Evolutionary conservation across 2,797 vertebrate species (phyloP), one percentile per base, ranked within the genome.

Genomic region (Martes flavigula): DNA sequence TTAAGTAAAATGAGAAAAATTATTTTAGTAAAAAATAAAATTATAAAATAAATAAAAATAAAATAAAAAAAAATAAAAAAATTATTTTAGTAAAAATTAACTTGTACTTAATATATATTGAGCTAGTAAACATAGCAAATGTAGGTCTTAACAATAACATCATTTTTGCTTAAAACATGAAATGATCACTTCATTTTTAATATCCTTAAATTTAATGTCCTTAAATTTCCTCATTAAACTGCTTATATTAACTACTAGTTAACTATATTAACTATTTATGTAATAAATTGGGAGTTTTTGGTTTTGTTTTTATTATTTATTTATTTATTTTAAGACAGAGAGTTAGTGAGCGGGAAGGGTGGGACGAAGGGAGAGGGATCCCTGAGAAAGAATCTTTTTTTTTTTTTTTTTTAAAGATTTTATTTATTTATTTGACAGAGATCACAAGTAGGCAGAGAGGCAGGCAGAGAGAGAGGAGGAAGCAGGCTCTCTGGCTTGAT

Each of bases 1-100:
- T 96, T 94, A 97, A 77, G 82, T 96, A 96, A 82, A 91, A 81
- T 96, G 91, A 96, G 78, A 92, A 92, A 96, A 96, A 23, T 91
- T 95, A 86, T 77, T 97, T 94, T 46, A 91, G 72, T 92, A 91
- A 89, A 96, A 92, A 86, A n/a, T n/a, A n/a, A n/a, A n/a, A n/a
- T n/a, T n/a, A n/a, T n/a, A n/a, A n/a, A n/a, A n/a, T n/a, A n/a
- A n/a, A n/a, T n/a, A n/a, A n/a, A n/a, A n/a, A n/a, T n/a, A n/a
- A n/a, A n/a, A n/a, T n/a, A n/a, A n/a, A n/a, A n/a, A n/a, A n/a
- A n/a, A n/a, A n/a, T n/a, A n/a, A n/a, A 92, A 92, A 96, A 96
- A 23, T 91, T 95, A 86, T 77, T 97, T 94, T 46, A 91, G 72
- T 92, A 91, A 89, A 96, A 92, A 86, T 23, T 88, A 89, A 68